Base-by-base conservation (phyloP, 2,113 vertebrate species). In the Rhinolophus ferrumequinum region DNA sequence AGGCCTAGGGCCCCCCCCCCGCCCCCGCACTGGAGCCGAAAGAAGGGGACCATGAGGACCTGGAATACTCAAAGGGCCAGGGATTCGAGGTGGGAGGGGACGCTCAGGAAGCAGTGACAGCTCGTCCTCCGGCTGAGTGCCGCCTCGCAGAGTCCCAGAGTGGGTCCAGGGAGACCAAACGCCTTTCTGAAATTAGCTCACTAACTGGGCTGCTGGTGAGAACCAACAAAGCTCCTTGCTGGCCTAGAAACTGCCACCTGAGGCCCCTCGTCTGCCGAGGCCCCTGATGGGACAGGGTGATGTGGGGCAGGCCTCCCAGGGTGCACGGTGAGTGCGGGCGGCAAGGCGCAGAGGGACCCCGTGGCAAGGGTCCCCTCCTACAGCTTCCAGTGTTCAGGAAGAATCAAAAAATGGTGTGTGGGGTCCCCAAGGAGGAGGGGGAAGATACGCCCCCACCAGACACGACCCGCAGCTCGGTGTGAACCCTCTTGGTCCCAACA, bases 241-340 rank as follows among this genome's bases (percentile, higher is more conserved):
- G 96, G 76, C 97, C 97, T 90, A 97, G 96, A 97, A 97, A 97
- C 9, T 4, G 83, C 83, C 8, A 10, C 75, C 35, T 12, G 6
- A 6, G 82, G 76, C 44, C 84, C 5, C 28, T 19, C 0, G 0
- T 33, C 64, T 9, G 19, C n/a, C 7, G 28, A 18, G 60, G 44
- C 52, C 67, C 58, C 44, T 33, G 21, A 19, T 11, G 38, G 11
- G 67, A 28, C 2, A 21, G 3, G 30, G 52, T 16, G 30, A 70
- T 62, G 19, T 10, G 3, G 10, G 50, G 28, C 21, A 41, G 33
- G 58, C 28, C 33, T n/a, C 73, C 64, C 30, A 38, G 52, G 52
- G 15, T 2, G 12, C 15, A 16, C n/a, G 47, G 24, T 0, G 4
- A 22, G 44, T 7, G 3, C 52, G 35, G 64, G 44, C 21, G 35